Conservation (phyloP, 2,113 vertebrate genomes). For the Sylvia atricapilla region DNA sequence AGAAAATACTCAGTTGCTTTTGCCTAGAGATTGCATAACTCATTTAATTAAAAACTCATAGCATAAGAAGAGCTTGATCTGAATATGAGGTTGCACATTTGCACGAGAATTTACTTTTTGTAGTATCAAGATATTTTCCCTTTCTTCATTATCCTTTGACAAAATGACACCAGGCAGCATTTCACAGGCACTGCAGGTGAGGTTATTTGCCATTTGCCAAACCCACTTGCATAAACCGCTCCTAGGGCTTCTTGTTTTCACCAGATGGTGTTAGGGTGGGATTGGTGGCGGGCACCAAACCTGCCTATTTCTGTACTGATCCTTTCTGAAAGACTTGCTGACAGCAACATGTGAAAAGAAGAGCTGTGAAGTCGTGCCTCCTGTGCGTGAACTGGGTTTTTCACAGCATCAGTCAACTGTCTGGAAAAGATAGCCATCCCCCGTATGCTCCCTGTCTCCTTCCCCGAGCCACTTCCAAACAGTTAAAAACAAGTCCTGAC, state of each 20-base stretch:
- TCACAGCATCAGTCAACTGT: constrained; percentile 52
- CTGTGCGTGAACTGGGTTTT: constrained; percentile 25
- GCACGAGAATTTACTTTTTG: background rate
- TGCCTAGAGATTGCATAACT: background rate
- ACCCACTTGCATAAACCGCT: background rate
- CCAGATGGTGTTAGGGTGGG: constrained; percentile 49
- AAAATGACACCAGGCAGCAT: background rate
- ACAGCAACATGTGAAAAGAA: constrained; percentile 32
- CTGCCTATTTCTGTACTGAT: constrained; percentile 29
- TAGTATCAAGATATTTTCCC: background rate
- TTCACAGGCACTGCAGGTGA: background rate
- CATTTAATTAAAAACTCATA: background rate
- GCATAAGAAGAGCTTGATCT: background rate
- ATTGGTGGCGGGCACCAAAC: background rate
- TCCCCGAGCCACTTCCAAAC: background rate
- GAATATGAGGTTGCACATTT: background rate
- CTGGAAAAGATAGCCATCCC: constrained; percentile 37
- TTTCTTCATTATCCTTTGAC: background rate
- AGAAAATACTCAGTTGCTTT: background rate
- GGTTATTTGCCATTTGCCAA: background rate
- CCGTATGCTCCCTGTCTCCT: constrained; percentile 18
- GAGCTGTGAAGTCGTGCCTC: constrained; percentile 51
- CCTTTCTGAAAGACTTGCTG: constrained; percentile 21
- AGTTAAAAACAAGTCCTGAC: constrained; percentile 14
- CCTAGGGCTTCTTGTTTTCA: constrained; percentile 7